Evolutionary conservation across 2,888 invertebrate genomes (phyloP), one percentile per base, ranked within the genome.

Genomic region (Pristionchus exspectatus): DNA sequence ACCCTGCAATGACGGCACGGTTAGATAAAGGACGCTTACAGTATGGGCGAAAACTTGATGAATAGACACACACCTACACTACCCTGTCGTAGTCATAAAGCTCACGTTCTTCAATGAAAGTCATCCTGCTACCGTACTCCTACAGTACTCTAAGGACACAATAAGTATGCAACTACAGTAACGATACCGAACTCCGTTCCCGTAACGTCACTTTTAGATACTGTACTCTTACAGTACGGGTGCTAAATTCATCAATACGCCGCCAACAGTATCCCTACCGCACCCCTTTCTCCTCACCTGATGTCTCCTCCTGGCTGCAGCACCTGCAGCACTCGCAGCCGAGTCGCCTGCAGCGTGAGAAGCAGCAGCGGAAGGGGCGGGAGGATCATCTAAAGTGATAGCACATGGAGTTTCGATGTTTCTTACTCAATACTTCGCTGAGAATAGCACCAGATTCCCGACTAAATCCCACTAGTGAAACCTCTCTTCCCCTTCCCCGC

Each of bases 251-350:
- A 38, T 38, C 2, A 38, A 38, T 38, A 27, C 44, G 5, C 0
- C 44, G 5, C 12, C 3, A 3, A 50, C 5, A n/a, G n/a, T 50
- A 50, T 9, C 0, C 44, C 44, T 50, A 50, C 44, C 44, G 44
- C 9, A 9, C 44, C 44, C 7, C 7, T 7, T 30, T 77, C 63
- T 38, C 59, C 85, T 59, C 33, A 59, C 85, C 30, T 85, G 56
- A 44, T 87, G 66, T 87, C 87, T 87, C 87, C 69, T 87, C 44
- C 69, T 66, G 33, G 59, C 85, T 30, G 56, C 85, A 33, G 33
- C 85, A n/a, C 63, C 33, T 38, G 56, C 63, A 24, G 85, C 85
- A 59, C 16, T 85, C 30, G 50, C 87, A 87, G 87, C 44, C 30
- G 85, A 59, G n/a, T 85, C 84, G 30, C 84, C 84, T 1, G 59